A percentile compares a stretch with the other conserved stretches of the same genome.
These are phyloP conservation scores for Drosophila kepulauana DNA, from an alignment of 1,140 invertebrate genomes.

Conservation along the genomic window DNA sequence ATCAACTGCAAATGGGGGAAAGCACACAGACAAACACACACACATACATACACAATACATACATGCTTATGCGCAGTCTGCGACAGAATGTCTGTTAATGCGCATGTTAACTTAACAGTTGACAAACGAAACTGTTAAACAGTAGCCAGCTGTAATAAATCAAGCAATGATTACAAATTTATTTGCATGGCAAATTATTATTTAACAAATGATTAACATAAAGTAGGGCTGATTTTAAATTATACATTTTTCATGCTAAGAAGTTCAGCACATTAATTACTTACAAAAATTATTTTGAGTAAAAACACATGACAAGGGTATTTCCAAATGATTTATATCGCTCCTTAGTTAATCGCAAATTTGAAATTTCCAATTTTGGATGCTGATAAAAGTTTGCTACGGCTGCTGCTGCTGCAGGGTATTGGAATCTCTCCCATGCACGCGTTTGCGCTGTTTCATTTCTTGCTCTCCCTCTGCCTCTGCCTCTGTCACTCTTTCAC, in stretches of 20 bases:
- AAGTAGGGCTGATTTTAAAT: no score
- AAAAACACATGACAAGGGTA: neutral
- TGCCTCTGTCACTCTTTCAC: neutral
- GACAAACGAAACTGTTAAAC: constrained; percentile 2
- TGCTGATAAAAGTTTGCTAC: neutral
- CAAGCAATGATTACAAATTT: neutral
- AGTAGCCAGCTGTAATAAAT: neutral
- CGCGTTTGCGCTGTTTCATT: constrained; percentile 17
- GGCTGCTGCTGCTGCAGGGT: constrained; percentile 1
- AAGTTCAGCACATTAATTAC: no score
- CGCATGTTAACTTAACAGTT: constrained; percentile 6
- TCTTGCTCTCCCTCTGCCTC: constrained; percentile 10
- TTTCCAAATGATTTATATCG: neutral
- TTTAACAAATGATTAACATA: no score
- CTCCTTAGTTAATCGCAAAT: neutral
- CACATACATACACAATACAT: neutral
- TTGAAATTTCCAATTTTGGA: neutral
- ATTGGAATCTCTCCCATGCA: constrained; percentile 19
- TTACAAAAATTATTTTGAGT: no score
- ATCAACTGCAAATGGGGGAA: constrained; percentile 7
- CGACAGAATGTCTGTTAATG: neutral
- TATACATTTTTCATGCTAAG: no score
- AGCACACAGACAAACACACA: constrained; percentile 1
- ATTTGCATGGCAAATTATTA: no score
- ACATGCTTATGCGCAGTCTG: constrained; percentile 4